These are phyloP conservation scores for Cyprinodon variegatus DNA, from an alignment of 2,113 vertebrate species.

Conservation along the genomic window DNA sequence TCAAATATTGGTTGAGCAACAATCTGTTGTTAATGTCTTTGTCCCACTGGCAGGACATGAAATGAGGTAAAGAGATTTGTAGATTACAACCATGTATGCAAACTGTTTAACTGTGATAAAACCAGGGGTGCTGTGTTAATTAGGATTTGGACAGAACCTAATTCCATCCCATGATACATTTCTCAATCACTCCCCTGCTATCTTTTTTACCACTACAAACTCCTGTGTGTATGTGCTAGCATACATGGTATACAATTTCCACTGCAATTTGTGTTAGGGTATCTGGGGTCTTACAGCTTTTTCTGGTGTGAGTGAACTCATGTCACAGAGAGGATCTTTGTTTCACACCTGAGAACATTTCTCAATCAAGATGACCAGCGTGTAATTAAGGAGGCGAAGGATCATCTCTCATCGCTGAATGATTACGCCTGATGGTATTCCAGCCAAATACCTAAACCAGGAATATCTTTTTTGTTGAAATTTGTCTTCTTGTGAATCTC, in stretches of 20 bases:
- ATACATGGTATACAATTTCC: background rate
- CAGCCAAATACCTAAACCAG: too few relatives aligned
- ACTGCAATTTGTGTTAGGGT: background rate
- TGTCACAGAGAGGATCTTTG: too few relatives aligned
- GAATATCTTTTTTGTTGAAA: too few relatives aligned
- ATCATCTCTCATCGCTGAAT: too few relatives aligned
- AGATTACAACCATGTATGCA: slow-evolving; percentile 48
- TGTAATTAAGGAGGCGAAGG: too few relatives aligned
- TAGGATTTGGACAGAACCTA: slow-evolving; percentile 21
- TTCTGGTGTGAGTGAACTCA: too few relatives aligned
- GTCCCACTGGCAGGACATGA: slow-evolving; percentile 56
- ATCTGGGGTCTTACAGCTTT: too few relatives aligned
- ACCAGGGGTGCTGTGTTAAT: slow-evolving; percentile 7
- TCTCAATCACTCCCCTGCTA: background rate
- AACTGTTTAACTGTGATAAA: slow-evolving; percentile 42
- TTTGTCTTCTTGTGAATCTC: too few relatives aligned
- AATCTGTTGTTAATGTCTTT: slow-evolving; percentile 72
- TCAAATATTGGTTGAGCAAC: slow-evolving; percentile 74
- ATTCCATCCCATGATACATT: slow-evolving; percentile 16
- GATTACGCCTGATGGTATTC: too few relatives aligned
- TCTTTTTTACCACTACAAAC: slow-evolving; percentile 1
- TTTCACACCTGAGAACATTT: too few relatives aligned
- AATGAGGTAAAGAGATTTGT: slow-evolving; percentile 68
- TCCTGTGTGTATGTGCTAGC: slow-evolving; percentile 9
- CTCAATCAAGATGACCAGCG: too few relatives aligned